Evolutionary conservation across 2,888 invertebrate species (phyloP).

Genomic region (Cotesia congregata): DNA sequence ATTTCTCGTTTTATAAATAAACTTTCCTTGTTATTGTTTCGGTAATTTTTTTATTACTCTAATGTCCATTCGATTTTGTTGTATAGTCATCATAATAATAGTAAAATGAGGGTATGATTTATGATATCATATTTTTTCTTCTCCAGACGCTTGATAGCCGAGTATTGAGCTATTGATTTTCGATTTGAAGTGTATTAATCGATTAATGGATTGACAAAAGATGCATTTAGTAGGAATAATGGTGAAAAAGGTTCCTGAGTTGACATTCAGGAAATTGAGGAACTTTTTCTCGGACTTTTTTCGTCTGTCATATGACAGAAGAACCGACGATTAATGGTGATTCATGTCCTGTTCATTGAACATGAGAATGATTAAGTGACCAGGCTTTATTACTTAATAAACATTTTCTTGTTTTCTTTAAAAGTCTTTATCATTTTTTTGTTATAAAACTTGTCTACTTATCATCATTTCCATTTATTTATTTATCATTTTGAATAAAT

Average conservation of each 20-base stretch:
- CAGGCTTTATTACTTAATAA: neutral
- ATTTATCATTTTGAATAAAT: no score
- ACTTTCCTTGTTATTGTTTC: neutral
- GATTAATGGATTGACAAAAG: slow-evolving; percentile 1
- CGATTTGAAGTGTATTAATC: neutral
- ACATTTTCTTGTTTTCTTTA: neutral
- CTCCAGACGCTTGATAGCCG: neutral
- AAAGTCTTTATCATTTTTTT: neutral
- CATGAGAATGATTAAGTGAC: neutral
- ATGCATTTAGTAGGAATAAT: neutral
- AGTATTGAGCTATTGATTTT: neutral
- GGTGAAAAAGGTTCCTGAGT: neutral
- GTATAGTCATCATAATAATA: neutral
- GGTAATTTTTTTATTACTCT: neutral
- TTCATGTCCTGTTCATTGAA: neutral
- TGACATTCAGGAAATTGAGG: neutral
- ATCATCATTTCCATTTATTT: no score
- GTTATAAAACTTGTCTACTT: no score
- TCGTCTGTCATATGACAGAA: slow-evolving; percentile 3
- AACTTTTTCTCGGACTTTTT: slow-evolving; percentile 9
- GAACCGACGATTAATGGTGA: slow-evolving; percentile 8
- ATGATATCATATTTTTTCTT: neutral
- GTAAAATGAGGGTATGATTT: neutral
- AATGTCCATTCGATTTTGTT: neutral
- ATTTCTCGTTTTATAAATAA: neutral